Percentiles rank a stretch among this genome's conserved stretches.
phyloP scores from a whole-genome alignment of 2,888 invertebrate species.

The Ichneumoninae sp. region DNA sequence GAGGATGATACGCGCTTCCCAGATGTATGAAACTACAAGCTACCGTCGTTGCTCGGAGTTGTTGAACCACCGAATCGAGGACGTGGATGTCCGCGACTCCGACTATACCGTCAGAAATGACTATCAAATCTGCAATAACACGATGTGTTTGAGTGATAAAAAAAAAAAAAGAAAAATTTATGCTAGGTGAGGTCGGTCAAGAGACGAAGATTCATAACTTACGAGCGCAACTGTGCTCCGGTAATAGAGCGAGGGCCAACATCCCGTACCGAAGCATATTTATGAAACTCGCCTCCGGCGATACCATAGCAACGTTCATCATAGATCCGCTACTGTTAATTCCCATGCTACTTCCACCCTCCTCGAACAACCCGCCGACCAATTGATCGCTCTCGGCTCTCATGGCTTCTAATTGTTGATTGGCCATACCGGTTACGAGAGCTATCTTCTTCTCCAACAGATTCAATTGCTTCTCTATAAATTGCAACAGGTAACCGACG shows the following conservation, averaged over 20 bases:
- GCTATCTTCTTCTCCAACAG: slow-evolving; percentile 87
- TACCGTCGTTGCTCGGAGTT: slow-evolving; percentile 90
- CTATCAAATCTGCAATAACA: slow-evolving; percentile 87
- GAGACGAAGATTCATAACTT: slow-evolving; percentile 74
- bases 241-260: slow-evolving; percentile 90
- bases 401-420: slow-evolving; percentile 86
- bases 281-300: slow-evolving; percentile 90
- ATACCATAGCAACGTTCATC: slow-evolving; percentile 86
- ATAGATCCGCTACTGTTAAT: slow-evolving; percentile 82
- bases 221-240: slow-evolving; percentile 91
- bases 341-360: slow-evolving; percentile 80
- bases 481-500: slow-evolving; percentile 86
- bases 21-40: slow-evolving; percentile 91
- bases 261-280: slow-evolving; percentile 92
- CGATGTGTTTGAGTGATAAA: slow-evolving; percentile 42
- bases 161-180: slow-evolving; percentile 30
- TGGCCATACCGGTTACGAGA: slow-evolving; percentile 85
- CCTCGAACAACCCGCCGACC: slow-evolving; percentile 86
- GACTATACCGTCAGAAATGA: slow-evolving; percentile 91
- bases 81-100: slow-evolving; percentile 90
- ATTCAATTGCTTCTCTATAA: slow-evolving; percentile 86
- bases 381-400: slow-evolving; percentile 86
- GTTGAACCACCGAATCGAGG: slow-evolving; percentile 89
- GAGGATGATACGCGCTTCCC: slow-evolving; percentile 88
- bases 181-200: neutral